Evolutionary conservation across 1,140 invertebrate genomes (phyloP).

Genomic region (Dreissena polymorpha): DNA sequence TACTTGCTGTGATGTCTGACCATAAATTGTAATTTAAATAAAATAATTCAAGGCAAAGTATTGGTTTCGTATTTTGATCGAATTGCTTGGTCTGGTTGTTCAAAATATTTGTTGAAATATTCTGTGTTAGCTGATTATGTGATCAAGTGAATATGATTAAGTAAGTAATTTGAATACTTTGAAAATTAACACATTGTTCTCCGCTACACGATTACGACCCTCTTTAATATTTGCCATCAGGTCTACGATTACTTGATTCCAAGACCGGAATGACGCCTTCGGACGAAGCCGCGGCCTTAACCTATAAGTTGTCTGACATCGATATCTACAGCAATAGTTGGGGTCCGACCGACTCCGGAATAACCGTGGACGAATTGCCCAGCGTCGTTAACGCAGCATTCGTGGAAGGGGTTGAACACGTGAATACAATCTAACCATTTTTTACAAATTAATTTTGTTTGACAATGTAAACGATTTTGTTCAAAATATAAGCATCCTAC

Average conservation of each 20-base stretch:
- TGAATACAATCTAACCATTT: background rate
- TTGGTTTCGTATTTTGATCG: background rate
- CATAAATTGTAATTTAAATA: too few species aligned
- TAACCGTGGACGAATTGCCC: conserved; percentile 85
- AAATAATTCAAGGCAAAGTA: too few species aligned
- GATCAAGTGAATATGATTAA: too few species aligned
- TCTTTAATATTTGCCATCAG: background rate
- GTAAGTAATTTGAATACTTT: too few species aligned
- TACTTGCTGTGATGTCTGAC: too few species aligned
- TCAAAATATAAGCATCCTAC: too few species aligned
- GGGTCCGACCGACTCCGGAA: conserved; percentile 91
- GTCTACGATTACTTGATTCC: conserved; percentile 9
- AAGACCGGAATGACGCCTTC: background rate
- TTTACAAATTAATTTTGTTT: too few species aligned
- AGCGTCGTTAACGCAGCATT: conserved; percentile 51
- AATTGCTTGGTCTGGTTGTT: background rate
- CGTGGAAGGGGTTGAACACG: conserved; percentile 3
- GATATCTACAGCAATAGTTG: conserved; percentile 99
- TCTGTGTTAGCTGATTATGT: too few species aligned
- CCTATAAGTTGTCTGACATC: conserved; percentile 96
- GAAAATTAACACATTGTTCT: too few species aligned
- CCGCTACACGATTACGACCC: too few species aligned
- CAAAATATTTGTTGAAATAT: too few species aligned
- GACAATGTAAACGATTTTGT: too few species aligned
- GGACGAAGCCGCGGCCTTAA: conserved; percentile 81